Percentiles rank a stretch among this genome's conserved stretches.
Evolutionary conservation across 2,888 invertebrate species (phyloP).

Genomic region (Helicoverpa assulta): DNA sequence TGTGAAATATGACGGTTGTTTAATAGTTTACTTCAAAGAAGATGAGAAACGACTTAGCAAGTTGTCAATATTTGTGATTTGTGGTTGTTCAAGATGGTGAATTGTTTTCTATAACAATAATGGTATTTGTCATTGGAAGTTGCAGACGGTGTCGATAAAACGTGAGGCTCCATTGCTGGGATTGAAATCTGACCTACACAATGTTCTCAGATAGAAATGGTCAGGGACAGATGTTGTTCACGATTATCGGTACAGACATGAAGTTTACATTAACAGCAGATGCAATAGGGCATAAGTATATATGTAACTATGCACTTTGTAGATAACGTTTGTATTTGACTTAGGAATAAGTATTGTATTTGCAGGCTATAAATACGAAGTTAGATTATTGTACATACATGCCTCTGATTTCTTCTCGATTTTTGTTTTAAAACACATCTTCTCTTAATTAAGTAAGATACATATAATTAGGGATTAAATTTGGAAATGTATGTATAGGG

Average conservation of each 20-base stretch:
- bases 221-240: slow-evolving; percentile 31
- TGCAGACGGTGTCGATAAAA: slow-evolving; percentile 33
- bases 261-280: slow-evolving; percentile 35
- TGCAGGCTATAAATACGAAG: neutral
- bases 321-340: slow-evolving; percentile 5
- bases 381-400: no score
- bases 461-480: neutral
- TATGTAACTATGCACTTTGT: slow-evolving; percentile 4
- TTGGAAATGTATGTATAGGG: neutral
- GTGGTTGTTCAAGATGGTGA: slow-evolving; percentile 3
- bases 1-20: slow-evolving; percentile 38
- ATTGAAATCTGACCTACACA: slow-evolving; percentile 53
- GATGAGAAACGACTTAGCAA: slow-evolving; percentile 19
- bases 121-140: slow-evolving; percentile 22
- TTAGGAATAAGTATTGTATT: neutral
- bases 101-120: slow-evolving; percentile 12
- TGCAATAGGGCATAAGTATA: slow-evolving; percentile 13
- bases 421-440: no score
- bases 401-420: no score
- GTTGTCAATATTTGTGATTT: slow-evolving; percentile 33
- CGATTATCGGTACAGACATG: slow-evolving; percentile 37
- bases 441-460: no score
- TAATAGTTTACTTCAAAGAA: slow-evolving; percentile 43
- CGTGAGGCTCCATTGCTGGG: slow-evolving; percentile 41
- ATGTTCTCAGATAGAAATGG: slow-evolving; percentile 35